Conservation (phyloP, 1,140 invertebrate species). For the Asbolus verrucosus region DNA sequence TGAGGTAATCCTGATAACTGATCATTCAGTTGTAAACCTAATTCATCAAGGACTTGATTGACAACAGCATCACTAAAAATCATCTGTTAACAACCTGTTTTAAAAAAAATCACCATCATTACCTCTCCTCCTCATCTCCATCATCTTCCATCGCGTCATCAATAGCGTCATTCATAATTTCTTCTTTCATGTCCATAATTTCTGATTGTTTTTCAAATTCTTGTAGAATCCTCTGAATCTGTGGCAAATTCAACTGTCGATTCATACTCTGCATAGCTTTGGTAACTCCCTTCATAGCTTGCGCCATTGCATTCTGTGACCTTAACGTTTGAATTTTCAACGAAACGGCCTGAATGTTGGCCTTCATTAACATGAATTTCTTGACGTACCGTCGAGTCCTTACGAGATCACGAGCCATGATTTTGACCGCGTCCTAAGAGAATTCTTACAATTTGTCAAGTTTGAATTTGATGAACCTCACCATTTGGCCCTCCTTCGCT, state of each 20-base stretch:
- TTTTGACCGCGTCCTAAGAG: conserved; percentile 96
- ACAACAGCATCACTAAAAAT: conserved; percentile 86
- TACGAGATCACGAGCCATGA: conserved; percentile 99
- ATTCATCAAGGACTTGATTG: conserved; percentile 94
- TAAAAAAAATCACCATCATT: conserved; percentile 48
- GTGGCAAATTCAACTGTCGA: conserved; percentile 95
- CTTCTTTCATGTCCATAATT: conserved; percentile 99
- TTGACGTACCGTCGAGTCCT: conserved; percentile 95
- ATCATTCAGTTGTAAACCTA: conserved; percentile 94
- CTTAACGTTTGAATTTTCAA: conserved; percentile 98
- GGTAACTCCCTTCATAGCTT: conserved; percentile 99
- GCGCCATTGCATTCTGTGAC: conserved; percentile 99
- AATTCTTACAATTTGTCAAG: conserved; percentile 14
- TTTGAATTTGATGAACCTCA: conserved; percentile 65
- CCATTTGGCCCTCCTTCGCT: conserved; percentile 99
- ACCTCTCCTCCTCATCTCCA: conserved; percentile 98
- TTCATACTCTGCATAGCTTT: conserved; percentile 99
- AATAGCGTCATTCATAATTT: conserved; percentile 99
- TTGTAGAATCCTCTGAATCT: conserved; percentile 99
- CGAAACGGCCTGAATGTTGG: conserved; percentile 99
- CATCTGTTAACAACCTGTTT: not conserved
- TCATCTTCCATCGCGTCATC: conserved; percentile 99
- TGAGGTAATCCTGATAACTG: conserved; percentile 89
- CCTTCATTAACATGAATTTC: conserved; percentile 99
- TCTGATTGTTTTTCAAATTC: conserved; percentile 99